phyloP scores from a whole-genome alignment of 2,888 invertebrate genomes.

The Anthrax anthrax region DNA sequence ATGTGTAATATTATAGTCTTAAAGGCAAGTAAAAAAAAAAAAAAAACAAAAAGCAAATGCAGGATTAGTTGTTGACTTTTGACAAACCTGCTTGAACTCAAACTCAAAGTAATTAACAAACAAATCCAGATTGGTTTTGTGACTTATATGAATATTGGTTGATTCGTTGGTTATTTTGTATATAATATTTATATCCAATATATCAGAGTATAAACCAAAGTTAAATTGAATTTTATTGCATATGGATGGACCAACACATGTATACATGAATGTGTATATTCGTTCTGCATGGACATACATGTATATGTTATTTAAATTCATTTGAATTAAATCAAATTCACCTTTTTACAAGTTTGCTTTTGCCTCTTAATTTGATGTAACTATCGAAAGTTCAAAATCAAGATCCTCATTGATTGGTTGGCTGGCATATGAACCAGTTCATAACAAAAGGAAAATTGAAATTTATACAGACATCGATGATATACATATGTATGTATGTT shows the following conservation, averaged over 20 bases:
- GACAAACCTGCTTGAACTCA: constrained; percentile 1
- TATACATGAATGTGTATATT: too few species aligned
- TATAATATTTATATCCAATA: too few species aligned
- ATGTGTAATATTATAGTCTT: too few species aligned
- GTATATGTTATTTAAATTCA: background rate
- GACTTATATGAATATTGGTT: too few species aligned
- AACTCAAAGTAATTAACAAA: constrained; percentile 4
- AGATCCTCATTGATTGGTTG: background rate
- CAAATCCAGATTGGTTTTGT: constrained; percentile 1
- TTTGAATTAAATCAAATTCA: background rate
- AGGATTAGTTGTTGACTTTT: constrained; percentile 2
- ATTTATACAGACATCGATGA: background rate
- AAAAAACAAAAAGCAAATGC: too few species aligned
- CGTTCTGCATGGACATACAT: too few species aligned
- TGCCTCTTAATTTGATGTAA: background rate
- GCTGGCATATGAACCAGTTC: background rate
- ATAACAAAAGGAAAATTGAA: background rate
- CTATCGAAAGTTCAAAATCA: background rate
- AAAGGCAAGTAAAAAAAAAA: too few species aligned
- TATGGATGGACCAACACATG: too few species aligned
- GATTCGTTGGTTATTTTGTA: too few species aligned
- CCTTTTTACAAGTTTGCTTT: background rate
- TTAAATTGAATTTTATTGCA: too few species aligned
- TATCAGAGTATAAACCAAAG: too few species aligned
- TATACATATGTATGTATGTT: too few species aligned